Conservation (phyloP, 2,113 vertebrate species). For the Sphyrna mokarran region DNA sequence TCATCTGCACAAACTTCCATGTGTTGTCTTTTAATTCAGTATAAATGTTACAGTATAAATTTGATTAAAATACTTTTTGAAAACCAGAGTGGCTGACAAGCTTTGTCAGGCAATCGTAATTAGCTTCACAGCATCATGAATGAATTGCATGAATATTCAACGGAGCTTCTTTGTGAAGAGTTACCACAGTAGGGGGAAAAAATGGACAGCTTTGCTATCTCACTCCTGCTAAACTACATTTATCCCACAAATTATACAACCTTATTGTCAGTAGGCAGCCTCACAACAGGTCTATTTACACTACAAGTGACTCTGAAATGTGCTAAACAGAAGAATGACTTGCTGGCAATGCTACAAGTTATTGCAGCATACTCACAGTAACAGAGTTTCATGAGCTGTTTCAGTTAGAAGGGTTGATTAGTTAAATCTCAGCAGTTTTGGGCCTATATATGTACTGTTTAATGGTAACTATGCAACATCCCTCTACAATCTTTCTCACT, state of each 20-base stretch:
- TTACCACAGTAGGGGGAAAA: background rate
- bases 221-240: background rate
- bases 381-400: background rate
- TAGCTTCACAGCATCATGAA: background rate
- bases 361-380: background rate
- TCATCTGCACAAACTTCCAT: slow-evolving; percentile 22
- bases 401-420: background rate
- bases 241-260: background rate
- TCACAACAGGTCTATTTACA: background rate
- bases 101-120: background rate
- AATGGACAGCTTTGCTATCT: background rate
- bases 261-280: background rate
- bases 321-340: background rate
- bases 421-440: background rate
- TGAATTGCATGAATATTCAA: background rate
- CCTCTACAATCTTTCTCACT: background rate
- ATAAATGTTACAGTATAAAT: slow-evolving; percentile 7
- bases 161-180: background rate
- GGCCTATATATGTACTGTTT: background rate
- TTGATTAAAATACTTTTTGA: slow-evolving; percentile 8
- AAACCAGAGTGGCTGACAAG: background rate
- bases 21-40: slow-evolving; percentile 24
- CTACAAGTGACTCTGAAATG: background rate
- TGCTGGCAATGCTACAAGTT: background rate
- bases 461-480: background rate